A percentile compares a stretch with the other conserved stretches of the same genome.
These are phyloP conservation scores for Ochlodes sylvanus DNA, from an alignment of 2,888 invertebrate species.

Conservation along the genomic window DNA sequence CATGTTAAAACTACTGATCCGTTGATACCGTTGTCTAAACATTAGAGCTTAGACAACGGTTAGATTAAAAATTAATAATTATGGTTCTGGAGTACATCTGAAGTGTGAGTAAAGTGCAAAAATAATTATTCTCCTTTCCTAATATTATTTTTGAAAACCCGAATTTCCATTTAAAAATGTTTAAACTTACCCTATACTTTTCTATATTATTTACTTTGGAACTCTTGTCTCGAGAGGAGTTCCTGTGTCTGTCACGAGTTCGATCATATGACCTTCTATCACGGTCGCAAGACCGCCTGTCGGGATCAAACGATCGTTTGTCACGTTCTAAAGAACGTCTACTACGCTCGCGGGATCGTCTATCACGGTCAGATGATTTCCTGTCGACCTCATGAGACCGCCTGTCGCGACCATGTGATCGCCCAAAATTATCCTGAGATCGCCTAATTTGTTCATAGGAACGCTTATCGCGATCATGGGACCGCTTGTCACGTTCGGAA, in stretches of 20 bases:
- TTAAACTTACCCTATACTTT: conserved; percentile 54
- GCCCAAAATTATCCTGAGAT: conserved; percentile 49
- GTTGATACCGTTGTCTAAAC: no score
- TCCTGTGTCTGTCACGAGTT: conserved; percentile 50
- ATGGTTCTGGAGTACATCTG: no score
- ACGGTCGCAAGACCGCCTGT: conserved; percentile 41
- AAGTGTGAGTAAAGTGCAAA: no score
- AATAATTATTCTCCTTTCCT: no score
- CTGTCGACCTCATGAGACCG: conserved; percentile 41
- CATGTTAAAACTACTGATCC: no score
- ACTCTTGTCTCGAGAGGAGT: conserved; percentile 62
- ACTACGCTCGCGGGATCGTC: conserved; percentile 48
- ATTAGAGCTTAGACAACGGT: no score
- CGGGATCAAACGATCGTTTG: conserved; percentile 36
- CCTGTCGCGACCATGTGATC: conserved; percentile 45
- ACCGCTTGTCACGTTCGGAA: conserved; percentile 57
- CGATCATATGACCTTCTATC: conserved; percentile 47
- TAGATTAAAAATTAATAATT: no score
- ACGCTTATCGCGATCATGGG: conserved; percentile 40
- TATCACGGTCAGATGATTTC: conserved; percentile 48
- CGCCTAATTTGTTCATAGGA: conserved; percentile 54
- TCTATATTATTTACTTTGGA: conserved; percentile 57
- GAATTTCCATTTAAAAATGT: conserved; percentile 13
- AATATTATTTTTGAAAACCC: no score
- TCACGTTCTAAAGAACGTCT: conserved; percentile 50